Base-by-base conservation (phyloP, 1,140 invertebrate species). In the Matsumurasca onukii region DNA sequence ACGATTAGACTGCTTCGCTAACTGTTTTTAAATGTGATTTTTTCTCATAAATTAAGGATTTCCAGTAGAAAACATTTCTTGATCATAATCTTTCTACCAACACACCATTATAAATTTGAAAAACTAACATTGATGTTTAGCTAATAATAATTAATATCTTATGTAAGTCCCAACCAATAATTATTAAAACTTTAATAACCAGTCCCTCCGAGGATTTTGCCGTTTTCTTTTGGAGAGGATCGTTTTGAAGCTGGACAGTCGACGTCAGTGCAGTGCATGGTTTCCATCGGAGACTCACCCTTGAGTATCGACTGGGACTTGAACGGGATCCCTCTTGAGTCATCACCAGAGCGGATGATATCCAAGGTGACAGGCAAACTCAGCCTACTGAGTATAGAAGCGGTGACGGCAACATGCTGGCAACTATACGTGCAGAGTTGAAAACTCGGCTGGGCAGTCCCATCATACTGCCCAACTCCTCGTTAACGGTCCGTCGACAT, bases 391-490 rank as follows among this genome's bases (percentile, higher is more conserved):
- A 77, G 74, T 30, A 92, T 94, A 73, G 88, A 91, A 74, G 86
- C 86, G 70, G 89, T 91, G n/a, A 83, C 85, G 66, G 89, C 69
- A 45, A 24, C 89, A 92, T 79, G 86, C 88, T 71, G 91, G 91
- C 74, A 90, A 88, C 76, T 94, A 92, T 78, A 91, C 89, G 17
- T 94, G 91, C 78, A 82, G 86, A 69, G 91, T 87, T 59, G 85
- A 85, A 81, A 93, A 93, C 80, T 80, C 82, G 67, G 89, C 88
- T 69, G 88, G 88, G 48, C 79, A 78, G 74, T 78, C 82, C 68
- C 83, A 85, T 73, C 82, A 87, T 73, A 85, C 86, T 45, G 80
- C 86, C 68, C 82, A 85, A 75, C 78, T 91, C 68, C 79, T 88
- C 70, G 88, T 91, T 69, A 89, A 90, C 79, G 89, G 87, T 91